Percentiles rank a stretch among this genome's conserved stretches.
phyloP scores from a whole-genome alignment of 37 sponge, comb jelly and placozoan genomes.

The Ephydatia muelleri region DNA sequence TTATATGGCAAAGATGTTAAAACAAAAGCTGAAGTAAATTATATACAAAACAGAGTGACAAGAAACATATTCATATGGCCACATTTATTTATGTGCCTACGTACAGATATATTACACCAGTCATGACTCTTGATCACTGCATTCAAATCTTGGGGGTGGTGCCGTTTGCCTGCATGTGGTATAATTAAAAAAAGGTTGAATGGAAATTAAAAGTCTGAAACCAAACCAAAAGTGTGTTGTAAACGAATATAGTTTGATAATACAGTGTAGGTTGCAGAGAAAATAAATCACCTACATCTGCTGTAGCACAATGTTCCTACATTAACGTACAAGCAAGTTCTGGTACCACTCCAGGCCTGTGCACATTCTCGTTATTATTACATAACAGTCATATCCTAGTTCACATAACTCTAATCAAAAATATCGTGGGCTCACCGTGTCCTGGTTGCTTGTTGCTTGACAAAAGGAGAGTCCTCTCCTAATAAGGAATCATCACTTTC shows the following conservation, averaged over 20 bases:
- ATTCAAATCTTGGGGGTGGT: background rate
- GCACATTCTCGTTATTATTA: too few species aligned
- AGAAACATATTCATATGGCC: background rate
- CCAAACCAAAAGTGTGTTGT: too few species aligned
- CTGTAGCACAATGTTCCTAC: too few species aligned
- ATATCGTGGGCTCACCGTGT: background rate
- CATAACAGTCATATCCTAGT: too few species aligned
- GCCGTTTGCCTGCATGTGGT: background rate
- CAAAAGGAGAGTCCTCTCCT: constrained; percentile 68
- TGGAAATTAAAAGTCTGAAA: background rate
- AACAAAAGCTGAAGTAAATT: background rate
- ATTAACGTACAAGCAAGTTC: too few species aligned
- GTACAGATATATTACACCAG: background rate
- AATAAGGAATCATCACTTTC: constrained; percentile 70
- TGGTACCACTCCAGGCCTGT: too few species aligned
- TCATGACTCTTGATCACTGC: background rate
- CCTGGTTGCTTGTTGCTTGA: constrained; percentile 11
- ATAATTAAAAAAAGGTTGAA: background rate
- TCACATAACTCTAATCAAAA: too few species aligned
- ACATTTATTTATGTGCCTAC: background rate
- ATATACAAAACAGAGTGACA: background rate
- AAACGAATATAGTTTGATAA: too few species aligned
- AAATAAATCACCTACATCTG: too few species aligned
- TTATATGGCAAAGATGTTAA: constrained; percentile 47
- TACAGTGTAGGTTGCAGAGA: too few species aligned